phyloP scores from a whole-genome alignment of 2,888 invertebrate species.

The Eupithecia vulgata region DNA sequence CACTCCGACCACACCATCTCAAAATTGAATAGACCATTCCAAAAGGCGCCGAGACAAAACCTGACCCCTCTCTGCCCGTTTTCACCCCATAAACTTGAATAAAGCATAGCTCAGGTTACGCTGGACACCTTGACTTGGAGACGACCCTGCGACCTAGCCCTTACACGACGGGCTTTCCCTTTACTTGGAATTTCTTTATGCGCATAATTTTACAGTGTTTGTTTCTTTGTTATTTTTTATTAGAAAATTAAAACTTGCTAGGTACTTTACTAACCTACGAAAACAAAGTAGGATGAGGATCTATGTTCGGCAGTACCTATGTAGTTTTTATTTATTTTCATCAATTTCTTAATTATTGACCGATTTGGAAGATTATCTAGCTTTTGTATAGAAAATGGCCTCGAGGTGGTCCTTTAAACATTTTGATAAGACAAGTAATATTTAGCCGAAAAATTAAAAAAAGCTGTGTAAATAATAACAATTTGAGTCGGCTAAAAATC shows the following conservation, averaged over 20 bases:
- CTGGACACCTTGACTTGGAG: conserved; percentile 45
- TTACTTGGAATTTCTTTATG: conserved; percentile 41
- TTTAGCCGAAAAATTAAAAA: too few species aligned
- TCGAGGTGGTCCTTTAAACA: too few species aligned
- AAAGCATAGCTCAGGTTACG: conserved; percentile 40
- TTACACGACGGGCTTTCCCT: conserved; percentile 53
- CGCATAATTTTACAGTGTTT: conserved; percentile 34
- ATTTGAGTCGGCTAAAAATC: too few species aligned
- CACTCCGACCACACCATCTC: conserved; percentile 23
- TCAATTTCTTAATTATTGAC: too few species aligned
- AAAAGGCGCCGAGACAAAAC: conserved; percentile 44
- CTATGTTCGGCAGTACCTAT: too few species aligned
- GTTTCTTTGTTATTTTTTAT: conserved; percentile 13
- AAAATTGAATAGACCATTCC: conserved; percentile 49
- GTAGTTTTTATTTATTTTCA: too few species aligned
- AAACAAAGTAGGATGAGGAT: too few species aligned
- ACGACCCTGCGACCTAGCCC: conserved; percentile 50
- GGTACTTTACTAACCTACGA: too few species aligned
- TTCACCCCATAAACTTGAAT: conserved; percentile 28
- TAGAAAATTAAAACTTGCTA: not conserved
- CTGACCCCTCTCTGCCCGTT: conserved; percentile 31
- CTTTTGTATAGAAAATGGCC: too few species aligned
- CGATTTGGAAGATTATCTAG: too few species aligned
- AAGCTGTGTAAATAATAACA: too few species aligned
- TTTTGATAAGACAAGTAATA: too few species aligned